Percentiles rank a stretch among this genome's conserved stretches.
Conservation (phyloP, 2,797 vertebrate genomes). For the Acipenser ruthenus region DNA sequence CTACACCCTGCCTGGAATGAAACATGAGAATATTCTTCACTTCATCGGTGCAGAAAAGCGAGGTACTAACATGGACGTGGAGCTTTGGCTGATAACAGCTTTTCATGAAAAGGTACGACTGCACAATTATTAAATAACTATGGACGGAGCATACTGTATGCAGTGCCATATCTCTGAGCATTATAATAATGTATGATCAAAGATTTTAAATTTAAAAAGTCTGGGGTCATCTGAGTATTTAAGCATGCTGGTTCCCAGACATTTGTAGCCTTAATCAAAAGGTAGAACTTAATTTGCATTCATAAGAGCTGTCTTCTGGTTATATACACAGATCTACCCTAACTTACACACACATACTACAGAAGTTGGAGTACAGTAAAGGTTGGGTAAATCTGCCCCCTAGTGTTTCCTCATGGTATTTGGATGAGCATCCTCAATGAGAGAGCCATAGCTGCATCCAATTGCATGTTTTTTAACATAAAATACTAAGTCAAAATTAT, state of each 20-base stretch:
- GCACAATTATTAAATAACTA: neutral
- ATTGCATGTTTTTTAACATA: too few species aligned
- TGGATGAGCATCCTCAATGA: too few species aligned
- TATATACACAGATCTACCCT: neutral
- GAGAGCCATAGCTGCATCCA: neutral
- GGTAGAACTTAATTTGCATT: too few species aligned
- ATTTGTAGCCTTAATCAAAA: too few species aligned
- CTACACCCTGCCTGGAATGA: slow-evolving; percentile 89
- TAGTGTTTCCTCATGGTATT: neutral
- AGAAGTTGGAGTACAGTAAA: too few species aligned
- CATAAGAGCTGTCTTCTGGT: neutral
- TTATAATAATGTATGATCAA: too few species aligned
- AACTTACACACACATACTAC: neutral
- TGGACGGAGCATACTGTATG: too few species aligned
- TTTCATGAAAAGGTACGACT: slow-evolving; percentile 87
- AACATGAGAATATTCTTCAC: slow-evolving; percentile 89
- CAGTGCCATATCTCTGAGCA: too few species aligned
- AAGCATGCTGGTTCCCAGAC: too few species aligned
- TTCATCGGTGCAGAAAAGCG: slow-evolving; percentile 93
- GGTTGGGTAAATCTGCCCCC: neutral
- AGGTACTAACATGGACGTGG: slow-evolving; percentile 84
- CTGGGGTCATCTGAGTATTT: too few species aligned
- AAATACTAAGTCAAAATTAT: too few species aligned
- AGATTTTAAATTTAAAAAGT: too few species aligned
- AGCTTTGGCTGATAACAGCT: slow-evolving; percentile 90